These are phyloP conservation scores for Melanchra persicariae DNA, from an alignment of 2,888 invertebrate genomes.

Conservation along the genomic window DNA sequence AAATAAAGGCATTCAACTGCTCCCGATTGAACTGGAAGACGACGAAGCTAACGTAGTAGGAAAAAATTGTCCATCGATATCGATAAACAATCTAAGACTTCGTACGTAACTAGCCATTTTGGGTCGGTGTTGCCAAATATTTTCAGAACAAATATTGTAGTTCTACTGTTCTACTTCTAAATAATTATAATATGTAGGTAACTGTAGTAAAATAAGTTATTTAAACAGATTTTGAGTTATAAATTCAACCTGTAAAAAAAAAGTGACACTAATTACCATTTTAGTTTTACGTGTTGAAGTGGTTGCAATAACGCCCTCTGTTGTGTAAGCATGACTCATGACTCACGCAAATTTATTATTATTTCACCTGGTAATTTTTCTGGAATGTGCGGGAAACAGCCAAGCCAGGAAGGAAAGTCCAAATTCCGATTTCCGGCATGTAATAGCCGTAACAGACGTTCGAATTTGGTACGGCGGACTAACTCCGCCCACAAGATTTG, in stretches of 20 bases:
- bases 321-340: slow-evolving; percentile 28
- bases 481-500: no score
- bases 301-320: slow-evolving; percentile 15
- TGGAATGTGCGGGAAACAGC: neutral
- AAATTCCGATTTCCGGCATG: neutral
- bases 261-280: neutral
- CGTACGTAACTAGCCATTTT: neutral
- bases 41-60: neutral
- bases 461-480: no score
- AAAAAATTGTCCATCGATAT: slow-evolving; percentile 29
- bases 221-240: neutral
- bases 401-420: no score
- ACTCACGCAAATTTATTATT: slow-evolving; percentile 16
- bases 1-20: neutral
- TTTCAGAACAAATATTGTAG: neutral
- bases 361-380: neutral
- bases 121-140: slow-evolving; percentile 25
- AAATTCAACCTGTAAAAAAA: neutral
- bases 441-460: no score
- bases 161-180: no score
- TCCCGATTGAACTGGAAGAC: neutral
- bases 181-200: no score
- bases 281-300: neutral
- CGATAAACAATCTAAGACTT: slow-evolving; percentile 5
- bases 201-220: neutral